Evolutionary conservation across 2,797 vertebrate species (phyloP), one percentile per base, ranked within the genome.

Genomic region (Parauchenoglanis ngamensis): DNA sequence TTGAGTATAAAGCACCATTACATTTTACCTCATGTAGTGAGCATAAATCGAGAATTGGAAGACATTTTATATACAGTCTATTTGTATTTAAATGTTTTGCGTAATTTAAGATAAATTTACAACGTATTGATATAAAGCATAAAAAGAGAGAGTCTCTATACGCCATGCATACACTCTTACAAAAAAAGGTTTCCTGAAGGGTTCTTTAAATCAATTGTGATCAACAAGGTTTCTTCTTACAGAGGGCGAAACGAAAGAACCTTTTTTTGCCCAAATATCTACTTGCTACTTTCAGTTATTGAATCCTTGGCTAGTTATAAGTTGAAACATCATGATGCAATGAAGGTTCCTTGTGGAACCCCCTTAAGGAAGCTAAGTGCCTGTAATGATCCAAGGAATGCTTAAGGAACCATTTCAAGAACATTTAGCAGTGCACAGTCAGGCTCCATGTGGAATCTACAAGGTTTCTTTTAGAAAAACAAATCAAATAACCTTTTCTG

Each of bases 321-420:
- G 8, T 17, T 23, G 19, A 78, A 56, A 57, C 76, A 78, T 21
- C 76, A 57, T 28, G 28, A 79, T 0, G 28, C 19, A 15, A 56
- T 31, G 13, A 21, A 23, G 77, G 17, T 23, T 57, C 15, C 17
- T 57, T 35, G 3, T 76, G 46, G 25, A 35, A 21, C 52, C 52
- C 52, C 7, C 6, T 57, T 57, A 40, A 78, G 76, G 52, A 78
- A 56, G 7, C 17, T 28, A 19, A 7, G 12, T 28, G 15, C 3
- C 23, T 19, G 7, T 31, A 78, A 31, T 19, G 7, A 56, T 28
- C n/a, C 7, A 19, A 56, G 15, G 25, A 77, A 17, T 28, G 3
- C 15, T 56, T 56, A 77, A 77, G 15, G 72, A 75, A n/a, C 25
- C n/a, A 31, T 78, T 56, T 77, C 49, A 77, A 21, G 49, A 77